phyloP scores from a whole-genome alignment of 2,113 vertebrate species.

The Hemibagrus wyckioides region DNA sequence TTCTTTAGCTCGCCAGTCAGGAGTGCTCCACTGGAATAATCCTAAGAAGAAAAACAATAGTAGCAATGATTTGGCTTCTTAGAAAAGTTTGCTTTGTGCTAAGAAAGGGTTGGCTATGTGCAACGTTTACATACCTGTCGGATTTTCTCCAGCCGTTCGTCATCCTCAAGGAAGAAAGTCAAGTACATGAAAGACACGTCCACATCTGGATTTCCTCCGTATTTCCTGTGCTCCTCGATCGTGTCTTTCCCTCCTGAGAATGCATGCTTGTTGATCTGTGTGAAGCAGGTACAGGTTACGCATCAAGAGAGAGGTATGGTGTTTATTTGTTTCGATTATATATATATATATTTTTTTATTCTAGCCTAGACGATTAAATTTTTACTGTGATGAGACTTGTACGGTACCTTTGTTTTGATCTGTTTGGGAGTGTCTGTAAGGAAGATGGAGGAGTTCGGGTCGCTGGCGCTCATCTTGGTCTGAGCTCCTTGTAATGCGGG shows the following conservation, averaged over 20 bases:
- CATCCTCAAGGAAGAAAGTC: slow-evolving; percentile 96
- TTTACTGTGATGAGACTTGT: neutral
- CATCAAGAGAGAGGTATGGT: neutral
- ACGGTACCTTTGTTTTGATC: slow-evolving; percentile 93
- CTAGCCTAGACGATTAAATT: neutral
- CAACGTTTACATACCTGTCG: slow-evolving; percentile 76
- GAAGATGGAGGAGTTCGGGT: slow-evolving; percentile 94
- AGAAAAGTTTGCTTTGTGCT: neutral
- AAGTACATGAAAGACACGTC: slow-evolving; percentile 97
- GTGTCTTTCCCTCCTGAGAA: slow-evolving; percentile 97
- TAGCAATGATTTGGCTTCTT: neutral
- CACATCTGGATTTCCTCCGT: slow-evolving; percentile 89
- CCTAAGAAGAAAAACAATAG: slow-evolving; percentile 68
- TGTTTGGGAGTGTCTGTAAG: slow-evolving; percentile 94
- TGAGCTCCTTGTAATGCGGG: slow-evolving; percentile 96
- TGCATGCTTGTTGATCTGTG: slow-evolving; percentile 93
- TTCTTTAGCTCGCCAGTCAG: slow-evolving; percentile 97
- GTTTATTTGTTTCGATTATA: no score
- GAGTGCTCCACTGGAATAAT: slow-evolving; percentile 87
- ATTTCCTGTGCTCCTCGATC: slow-evolving; percentile 88
- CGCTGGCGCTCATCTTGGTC: slow-evolving; percentile 98
- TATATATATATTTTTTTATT: neutral
- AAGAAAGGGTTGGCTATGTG: neutral
- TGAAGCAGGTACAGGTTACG: slow-evolving; percentile 4
- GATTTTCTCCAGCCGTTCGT: slow-evolving; percentile 89